Evolutionary conservation across 2,888 invertebrate species (phyloP).

Genomic region (Troides helena): DNA sequence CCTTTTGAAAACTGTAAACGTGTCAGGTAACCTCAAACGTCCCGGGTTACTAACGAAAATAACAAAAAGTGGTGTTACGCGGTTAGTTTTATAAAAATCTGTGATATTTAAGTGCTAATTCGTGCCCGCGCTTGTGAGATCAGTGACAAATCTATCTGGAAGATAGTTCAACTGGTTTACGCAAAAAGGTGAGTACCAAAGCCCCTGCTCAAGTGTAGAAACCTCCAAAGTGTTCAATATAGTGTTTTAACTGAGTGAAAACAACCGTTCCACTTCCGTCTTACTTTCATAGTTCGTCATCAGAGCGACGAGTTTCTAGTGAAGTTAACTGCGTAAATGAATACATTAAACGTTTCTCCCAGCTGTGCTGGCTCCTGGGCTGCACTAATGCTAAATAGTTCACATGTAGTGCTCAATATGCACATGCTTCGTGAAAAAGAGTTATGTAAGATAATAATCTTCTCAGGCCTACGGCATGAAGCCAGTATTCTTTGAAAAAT

Average conservation of each 20-base stretch:
- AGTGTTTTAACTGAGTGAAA: slow-evolving; percentile 33
- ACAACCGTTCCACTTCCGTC: slow-evolving; percentile 38
- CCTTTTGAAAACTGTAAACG: slow-evolving; percentile 75
- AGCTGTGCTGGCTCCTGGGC: slow-evolving; percentile 20
- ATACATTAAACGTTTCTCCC: slow-evolving; percentile 30
- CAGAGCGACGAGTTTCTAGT: slow-evolving; percentile 38
- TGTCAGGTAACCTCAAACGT: slow-evolving; percentile 65
- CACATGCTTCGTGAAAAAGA: slow-evolving; percentile 48
- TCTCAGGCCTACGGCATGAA: slow-evolving; percentile 44
- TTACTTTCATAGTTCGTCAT: slow-evolving; percentile 45
- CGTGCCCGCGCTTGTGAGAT: slow-evolving; percentile 70
- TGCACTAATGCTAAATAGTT: slow-evolving; percentile 32
- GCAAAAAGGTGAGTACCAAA: slow-evolving; percentile 63
- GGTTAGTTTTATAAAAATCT: slow-evolving; percentile 60
- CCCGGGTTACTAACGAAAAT: slow-evolving; percentile 62
- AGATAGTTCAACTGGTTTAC: slow-evolving; percentile 59
- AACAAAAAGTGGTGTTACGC: slow-evolving; percentile 66
- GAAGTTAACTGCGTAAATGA: slow-evolving; percentile 53
- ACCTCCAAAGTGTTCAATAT: slow-evolving; percentile 29
- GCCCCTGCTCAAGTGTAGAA: slow-evolving; percentile 13
- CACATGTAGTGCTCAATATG: slow-evolving; percentile 40
- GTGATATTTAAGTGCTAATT: slow-evolving; percentile 71
- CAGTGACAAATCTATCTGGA: slow-evolving; percentile 69
- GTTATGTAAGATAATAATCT: slow-evolving; percentile 65
- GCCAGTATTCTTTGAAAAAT: slow-evolving; percentile 46